Percentiles rank a stretch among this genome's conserved stretches.
phyloP scores from a whole-genome alignment of 2,113 vertebrate genomes.

The Pristiophorus japonicus region DNA sequence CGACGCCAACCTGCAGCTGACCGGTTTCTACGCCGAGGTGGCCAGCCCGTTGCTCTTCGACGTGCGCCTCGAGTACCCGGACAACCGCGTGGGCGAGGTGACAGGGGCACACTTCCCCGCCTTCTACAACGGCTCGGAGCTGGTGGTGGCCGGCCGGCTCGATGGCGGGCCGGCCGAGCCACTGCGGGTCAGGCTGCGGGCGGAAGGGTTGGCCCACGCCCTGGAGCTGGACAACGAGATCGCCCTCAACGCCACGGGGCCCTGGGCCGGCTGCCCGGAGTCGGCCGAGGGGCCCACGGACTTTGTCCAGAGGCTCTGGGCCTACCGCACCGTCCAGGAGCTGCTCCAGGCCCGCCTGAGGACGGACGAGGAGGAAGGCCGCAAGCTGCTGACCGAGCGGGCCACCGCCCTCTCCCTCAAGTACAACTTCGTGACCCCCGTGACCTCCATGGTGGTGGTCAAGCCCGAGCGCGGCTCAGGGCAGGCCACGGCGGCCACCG shows the following conservation, averaged over 20 bases:
- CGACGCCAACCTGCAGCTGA: constrained; percentile 64
- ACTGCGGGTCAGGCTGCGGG: no score
- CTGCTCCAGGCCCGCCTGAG: constrained; percentile 62
- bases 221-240: constrained; percentile 55
- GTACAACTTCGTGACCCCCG: constrained; percentile 72
- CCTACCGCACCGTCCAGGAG: constrained; percentile 71
- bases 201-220: constrained; percentile 51
- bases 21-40: constrained; percentile 71
- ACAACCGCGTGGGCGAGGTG: constrained; percentile 58
- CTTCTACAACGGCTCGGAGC: constrained; percentile 72
- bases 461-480: no score
- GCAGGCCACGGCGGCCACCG: no score
- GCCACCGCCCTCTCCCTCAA: constrained; percentile 70
- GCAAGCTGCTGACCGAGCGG: constrained; percentile 60
- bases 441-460: constrained; percentile 71
- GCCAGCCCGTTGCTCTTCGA: constrained; percentile 69
- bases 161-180: no score
- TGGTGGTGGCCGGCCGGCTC: constrained; percentile 72
- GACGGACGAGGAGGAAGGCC: constrained; percentile 49
- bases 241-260: constrained; percentile 43
- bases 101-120: constrained; percentile 64
- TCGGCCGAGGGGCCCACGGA: constrained; percentile 48
- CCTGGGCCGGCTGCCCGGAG: constrained; percentile 48
- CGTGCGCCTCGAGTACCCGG: constrained; percentile 64
- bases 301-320: constrained; percentile 70